phyloP scores from a whole-genome alignment of 2,888 invertebrate species.

The Argyresthia albistria region DNA sequence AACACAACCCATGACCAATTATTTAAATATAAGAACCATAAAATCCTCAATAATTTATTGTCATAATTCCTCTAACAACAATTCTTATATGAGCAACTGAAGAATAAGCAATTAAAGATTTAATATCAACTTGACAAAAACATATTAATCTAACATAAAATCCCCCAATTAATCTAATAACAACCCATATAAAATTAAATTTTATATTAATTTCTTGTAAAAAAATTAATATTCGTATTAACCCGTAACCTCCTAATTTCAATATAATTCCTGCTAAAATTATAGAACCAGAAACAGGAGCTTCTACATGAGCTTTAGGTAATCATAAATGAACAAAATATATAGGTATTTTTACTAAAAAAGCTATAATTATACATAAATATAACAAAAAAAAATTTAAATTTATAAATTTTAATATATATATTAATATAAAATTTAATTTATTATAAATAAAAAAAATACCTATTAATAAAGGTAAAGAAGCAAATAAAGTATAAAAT shows the following conservation, averaged over 20 bases:
- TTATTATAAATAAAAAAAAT: slow-evolving; percentile 66
- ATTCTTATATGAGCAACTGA: slow-evolving; percentile 80
- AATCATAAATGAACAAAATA: slow-evolving; percentile 80
- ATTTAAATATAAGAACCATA: slow-evolving; percentile 71
- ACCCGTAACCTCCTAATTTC: slow-evolving; percentile 81
- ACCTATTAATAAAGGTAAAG: slow-evolving; percentile 74
- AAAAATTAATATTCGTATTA: slow-evolving; percentile 70
- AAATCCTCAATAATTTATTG: slow-evolving; percentile 67
- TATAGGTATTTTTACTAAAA: slow-evolving; percentile 81
- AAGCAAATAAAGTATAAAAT: slow-evolving; percentile 80
- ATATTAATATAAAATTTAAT: slow-evolving; percentile 61
- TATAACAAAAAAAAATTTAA: slow-evolving; percentile 58
- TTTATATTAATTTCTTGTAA: slow-evolving; percentile 53
- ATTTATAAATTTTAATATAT: slow-evolving; percentile 56
- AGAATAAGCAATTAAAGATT: slow-evolving; percentile 82
- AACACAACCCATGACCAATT: slow-evolving; percentile 77
- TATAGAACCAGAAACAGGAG: slow-evolving; percentile 80
- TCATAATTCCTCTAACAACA: slow-evolving; percentile 72
- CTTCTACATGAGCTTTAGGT: slow-evolving; percentile 84
- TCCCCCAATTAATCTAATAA: slow-evolving; percentile 71
- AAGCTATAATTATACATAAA: slow-evolving; percentile 71
- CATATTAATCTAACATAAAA: slow-evolving; percentile 76
- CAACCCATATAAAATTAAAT: slow-evolving; percentile 66
- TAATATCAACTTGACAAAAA: slow-evolving; percentile 79
- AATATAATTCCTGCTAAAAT: slow-evolving; percentile 81